Evolutionary conservation across 1,140 invertebrate species (phyloP).

Genomic region (Drosophila athabasca): DNA sequence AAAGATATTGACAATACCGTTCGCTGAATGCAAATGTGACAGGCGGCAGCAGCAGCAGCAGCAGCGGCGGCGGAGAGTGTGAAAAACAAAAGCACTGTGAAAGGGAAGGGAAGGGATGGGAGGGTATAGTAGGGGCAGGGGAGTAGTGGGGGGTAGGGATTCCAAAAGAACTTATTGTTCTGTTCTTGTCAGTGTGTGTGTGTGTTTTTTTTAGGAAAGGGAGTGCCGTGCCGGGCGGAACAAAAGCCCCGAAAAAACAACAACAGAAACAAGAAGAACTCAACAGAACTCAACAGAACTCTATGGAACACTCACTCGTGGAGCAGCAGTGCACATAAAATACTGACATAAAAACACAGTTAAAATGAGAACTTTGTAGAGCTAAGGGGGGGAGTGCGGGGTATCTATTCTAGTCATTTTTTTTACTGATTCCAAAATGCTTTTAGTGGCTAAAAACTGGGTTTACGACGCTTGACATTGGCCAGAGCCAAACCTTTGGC

Average conservation of each 20-base stretch:
- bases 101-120: slow-evolving; percentile 19
- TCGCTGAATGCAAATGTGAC: slow-evolving; percentile 70
- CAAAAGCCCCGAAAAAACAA: slow-evolving; percentile 36
- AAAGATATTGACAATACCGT: slow-evolving; percentile 68
- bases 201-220: slow-evolving; percentile 13
- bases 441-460: slow-evolving; percentile 62
- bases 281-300: slow-evolving; percentile 25
- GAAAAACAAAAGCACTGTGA: slow-evolving; percentile 48
- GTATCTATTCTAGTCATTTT: slow-evolving; percentile 30
- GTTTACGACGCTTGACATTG: slow-evolving; percentile 65
- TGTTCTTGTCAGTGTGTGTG: slow-evolving; percentile 8
- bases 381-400: slow-evolving; percentile 8
- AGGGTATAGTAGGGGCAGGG: no score
- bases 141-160: no score
- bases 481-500: slow-evolving; percentile 15
- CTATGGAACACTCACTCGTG: slow-evolving; percentile 40
- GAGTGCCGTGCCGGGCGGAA: slow-evolving; percentile 34
- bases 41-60: slow-evolving; percentile 1
- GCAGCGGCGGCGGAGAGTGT: slow-evolving; percentile 43
- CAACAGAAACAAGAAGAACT: slow-evolving; percentile 20
- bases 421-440: slow-evolving; percentile 45
- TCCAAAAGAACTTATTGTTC: slow-evolving; percentile 20
- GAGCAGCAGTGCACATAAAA: slow-evolving; percentile 40
- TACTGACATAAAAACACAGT: slow-evolving; percentile 76
- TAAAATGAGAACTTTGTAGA: slow-evolving; percentile 35